Evolutionary conservation across 1,140 invertebrate genomes (phyloP).

Genomic region (Saccostrea cuccullata): DNA sequence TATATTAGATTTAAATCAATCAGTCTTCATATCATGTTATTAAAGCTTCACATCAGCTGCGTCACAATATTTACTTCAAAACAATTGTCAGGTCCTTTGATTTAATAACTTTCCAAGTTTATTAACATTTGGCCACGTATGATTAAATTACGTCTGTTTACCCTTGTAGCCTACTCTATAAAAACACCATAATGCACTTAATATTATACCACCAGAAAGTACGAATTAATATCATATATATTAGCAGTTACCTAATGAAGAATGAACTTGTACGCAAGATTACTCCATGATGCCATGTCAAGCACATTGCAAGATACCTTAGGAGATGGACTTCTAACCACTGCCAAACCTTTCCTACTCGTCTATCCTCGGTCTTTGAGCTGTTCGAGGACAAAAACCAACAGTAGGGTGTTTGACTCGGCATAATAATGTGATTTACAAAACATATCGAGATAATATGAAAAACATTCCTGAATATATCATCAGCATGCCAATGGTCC

Average conservation of each 20-base stretch:
- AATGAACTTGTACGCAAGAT: not conserved
- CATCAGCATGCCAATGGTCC: slow-evolving; percentile 1
- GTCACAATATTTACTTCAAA: not conserved
- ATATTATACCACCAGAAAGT: not conserved
- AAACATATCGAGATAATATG: not conserved
- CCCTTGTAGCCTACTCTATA: no score
- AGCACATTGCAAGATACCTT: not conserved
- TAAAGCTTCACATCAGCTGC: not conserved
- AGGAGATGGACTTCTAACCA: not conserved
- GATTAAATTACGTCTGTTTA: not conserved
- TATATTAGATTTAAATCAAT: slow-evolving; percentile 32
- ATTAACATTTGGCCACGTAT: slow-evolving; percentile 12
- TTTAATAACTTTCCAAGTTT: slow-evolving; percentile 5
- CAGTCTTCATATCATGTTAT: slow-evolving; percentile 15
- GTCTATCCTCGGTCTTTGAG: not conserved
- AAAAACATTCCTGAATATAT: slow-evolving; percentile 3
- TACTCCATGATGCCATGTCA: not conserved
- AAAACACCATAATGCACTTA: no score
- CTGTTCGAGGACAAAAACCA: not conserved
- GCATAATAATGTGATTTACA: not conserved
- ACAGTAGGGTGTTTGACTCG: not conserved
- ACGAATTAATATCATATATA: not conserved
- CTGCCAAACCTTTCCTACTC: not conserved
- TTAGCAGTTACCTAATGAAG: not conserved
- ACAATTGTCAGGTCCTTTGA: not conserved